phyloP scores from a whole-genome alignment of 2,797 vertebrate species.

The Microctenopoma steveboyesi region DNA sequence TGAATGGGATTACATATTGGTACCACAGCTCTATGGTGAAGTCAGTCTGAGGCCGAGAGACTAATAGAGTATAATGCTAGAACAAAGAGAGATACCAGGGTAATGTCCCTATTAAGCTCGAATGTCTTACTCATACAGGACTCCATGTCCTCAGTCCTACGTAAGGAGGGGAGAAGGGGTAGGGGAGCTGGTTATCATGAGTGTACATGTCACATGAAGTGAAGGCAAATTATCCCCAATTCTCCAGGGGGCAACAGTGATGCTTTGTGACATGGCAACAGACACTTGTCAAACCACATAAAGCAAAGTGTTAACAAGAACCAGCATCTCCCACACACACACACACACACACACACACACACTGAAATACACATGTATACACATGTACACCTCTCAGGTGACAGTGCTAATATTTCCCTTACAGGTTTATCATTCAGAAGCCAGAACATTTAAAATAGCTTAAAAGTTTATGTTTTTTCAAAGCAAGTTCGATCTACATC shows the following conservation, averaged over 20 bases:
- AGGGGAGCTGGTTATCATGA: conserved; percentile 47
- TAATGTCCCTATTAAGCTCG: conserved; percentile 46
- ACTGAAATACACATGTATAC: conserved; percentile 1
- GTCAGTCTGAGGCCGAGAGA: conserved; percentile 44
- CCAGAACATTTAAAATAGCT: neutral
- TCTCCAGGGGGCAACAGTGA: conserved; percentile 56
- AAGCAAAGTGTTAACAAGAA: conserved; percentile 45
- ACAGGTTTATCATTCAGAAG: neutral
- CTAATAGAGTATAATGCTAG: conserved; percentile 32
- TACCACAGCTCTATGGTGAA: conserved; percentile 37
- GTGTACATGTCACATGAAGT: conserved; percentile 61
- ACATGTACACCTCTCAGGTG: conserved; percentile 9
- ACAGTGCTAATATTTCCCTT: conserved; percentile 1
- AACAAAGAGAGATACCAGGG: conserved; percentile 43
- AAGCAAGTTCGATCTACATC: too few relatives aligned
- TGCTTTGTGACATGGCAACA: conserved; percentile 66
- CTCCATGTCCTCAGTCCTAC: conserved; percentile 25
- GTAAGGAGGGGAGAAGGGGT: conserved; percentile 2
- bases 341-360: conserved; percentile 28
- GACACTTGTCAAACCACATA: conserved; percentile 54
- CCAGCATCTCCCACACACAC: conserved; percentile 8
- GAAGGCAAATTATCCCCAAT: conserved; percentile 62
- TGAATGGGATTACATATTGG: conserved; percentile 52
- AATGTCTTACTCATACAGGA: conserved; percentile 53
- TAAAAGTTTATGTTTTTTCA: too few relatives aligned